Evolutionary conservation across 37 sponge, comb jelly and placozoan genomes (phyloP).

Genomic region (Agelas oroides): DNA sequence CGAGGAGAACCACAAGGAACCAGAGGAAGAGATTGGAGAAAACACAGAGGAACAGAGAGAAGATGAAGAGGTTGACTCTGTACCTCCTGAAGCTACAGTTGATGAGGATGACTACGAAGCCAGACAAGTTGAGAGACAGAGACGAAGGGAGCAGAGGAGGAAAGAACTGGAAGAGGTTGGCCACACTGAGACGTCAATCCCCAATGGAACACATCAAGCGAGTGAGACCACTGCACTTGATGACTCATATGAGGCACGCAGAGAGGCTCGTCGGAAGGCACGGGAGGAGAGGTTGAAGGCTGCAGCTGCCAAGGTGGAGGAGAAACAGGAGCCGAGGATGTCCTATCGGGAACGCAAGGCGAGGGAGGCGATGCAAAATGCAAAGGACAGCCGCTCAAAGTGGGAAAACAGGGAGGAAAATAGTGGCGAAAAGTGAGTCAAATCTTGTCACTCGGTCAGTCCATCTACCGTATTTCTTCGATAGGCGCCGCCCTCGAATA

Average conservation of each 20-base stretch:
- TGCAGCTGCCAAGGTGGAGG: constrained; percentile 25
- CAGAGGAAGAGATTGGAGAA: background rate
- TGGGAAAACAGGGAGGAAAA: constrained; percentile 61
- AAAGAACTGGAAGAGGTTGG: constrained; percentile 25
- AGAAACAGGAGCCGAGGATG: constrained; percentile 33
- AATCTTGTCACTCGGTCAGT: too few species aligned
- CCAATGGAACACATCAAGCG: constrained; percentile 19
- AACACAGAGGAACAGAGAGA: too few species aligned
- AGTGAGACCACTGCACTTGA: background rate
- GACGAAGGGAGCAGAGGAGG: constrained; percentile 43
- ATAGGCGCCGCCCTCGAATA: too few species aligned
- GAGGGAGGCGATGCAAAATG: constrained; percentile 32
- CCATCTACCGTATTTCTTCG: too few species aligned
- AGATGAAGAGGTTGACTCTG: too few species aligned
- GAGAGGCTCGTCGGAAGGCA: constrained; percentile 74
- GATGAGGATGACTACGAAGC: constrained; percentile 69
- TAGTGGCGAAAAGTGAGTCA: constrained; percentile 51
- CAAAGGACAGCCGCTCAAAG: constrained; percentile 42
- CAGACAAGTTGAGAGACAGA: constrained; percentile 46
- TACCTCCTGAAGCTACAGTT: background rate
- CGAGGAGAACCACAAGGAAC: background rate
- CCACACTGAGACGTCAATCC: background rate
- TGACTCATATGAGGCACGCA: constrained; percentile 79
- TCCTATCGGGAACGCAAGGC: constrained; percentile 61
- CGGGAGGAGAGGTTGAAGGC: constrained; percentile 77